Conservation (phyloP, 2,888 invertebrate genomes). For the Noctua pronuba region DNA sequence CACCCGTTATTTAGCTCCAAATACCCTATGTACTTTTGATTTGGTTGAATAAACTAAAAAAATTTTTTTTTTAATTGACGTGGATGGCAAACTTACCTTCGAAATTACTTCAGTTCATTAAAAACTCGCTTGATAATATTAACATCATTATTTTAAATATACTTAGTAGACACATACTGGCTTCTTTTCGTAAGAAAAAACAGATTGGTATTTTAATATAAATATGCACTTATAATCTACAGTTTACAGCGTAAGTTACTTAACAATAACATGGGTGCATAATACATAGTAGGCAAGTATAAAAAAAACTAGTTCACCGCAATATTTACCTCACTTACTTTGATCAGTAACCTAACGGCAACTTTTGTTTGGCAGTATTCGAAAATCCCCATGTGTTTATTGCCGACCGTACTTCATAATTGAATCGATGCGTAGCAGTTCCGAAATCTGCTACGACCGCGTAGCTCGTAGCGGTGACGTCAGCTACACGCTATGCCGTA, state of each 20-base stretch:
- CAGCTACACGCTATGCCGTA: conserved; percentile 43
- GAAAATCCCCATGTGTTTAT: conserved; percentile 12
- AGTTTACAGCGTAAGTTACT: not conserved
- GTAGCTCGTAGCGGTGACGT: conserved; percentile 44
- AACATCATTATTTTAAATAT: too few species aligned
- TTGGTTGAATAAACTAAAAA: too few species aligned
- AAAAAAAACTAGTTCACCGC: not conserved
- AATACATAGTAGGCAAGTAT: not conserved
- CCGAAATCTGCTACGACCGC: conserved; percentile 33
- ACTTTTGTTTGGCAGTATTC: not conserved
- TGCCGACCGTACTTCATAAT: conserved; percentile 26
- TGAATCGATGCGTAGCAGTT: conserved; percentile 42
- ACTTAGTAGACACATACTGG: not conserved
- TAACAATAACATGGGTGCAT: not conserved
- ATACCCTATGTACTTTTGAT: not conserved
- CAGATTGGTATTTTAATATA: not conserved
- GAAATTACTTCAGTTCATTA: not conserved
- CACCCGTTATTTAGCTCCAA: not conserved
- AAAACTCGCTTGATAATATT: not conserved
- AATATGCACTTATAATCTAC: not conserved
- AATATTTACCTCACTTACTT: not conserved
- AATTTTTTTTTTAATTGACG: too few species aligned
- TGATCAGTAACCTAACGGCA: not conserved
- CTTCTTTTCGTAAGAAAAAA: not conserved
- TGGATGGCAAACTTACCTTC: not conserved